phyloP scores from a whole-genome alignment of 2,797 vertebrate species.

The Neomorphus geoffroyi region DNA sequence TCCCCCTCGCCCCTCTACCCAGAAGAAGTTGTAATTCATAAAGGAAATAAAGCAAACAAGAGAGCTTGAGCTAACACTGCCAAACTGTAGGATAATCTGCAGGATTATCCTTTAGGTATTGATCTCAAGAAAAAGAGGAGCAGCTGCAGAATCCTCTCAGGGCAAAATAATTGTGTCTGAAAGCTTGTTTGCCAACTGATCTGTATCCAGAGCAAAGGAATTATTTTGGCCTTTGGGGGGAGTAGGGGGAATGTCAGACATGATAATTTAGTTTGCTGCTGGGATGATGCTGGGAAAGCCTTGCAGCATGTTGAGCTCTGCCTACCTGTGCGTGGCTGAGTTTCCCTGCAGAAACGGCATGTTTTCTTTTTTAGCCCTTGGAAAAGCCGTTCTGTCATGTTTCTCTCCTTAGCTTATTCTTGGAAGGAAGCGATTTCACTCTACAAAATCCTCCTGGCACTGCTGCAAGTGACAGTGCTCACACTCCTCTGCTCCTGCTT shows the following conservation, averaged over 20 bases:
- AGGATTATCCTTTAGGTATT: conserved; percentile 58
- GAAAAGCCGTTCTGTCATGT: neutral
- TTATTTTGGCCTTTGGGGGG: conserved; percentile 14
- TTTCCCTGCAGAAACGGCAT: neutral
- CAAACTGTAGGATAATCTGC: conserved; percentile 44
- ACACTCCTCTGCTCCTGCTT: rapidly evolving
- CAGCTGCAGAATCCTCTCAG: conserved; percentile 59
- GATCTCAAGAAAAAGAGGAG: conserved; percentile 47
- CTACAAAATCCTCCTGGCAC: neutral
- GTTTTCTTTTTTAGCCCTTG: neutral
- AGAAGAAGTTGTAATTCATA: conserved; percentile 35
- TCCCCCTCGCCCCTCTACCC: rapidly evolving
- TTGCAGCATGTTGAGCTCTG: neutral
- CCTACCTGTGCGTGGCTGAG: rapidly evolving
- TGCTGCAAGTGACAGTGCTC: neutral
- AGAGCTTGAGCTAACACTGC: neutral
- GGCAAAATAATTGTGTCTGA: conserved; percentile 47
- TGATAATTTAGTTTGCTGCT: neutral
- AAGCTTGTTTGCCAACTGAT: conserved; percentile 48
- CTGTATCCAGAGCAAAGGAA: conserved; percentile 50
- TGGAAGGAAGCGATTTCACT: neutral
- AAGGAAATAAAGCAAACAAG: conserved; percentile 31
- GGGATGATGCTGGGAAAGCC: neutral
- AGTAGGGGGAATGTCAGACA: neutral
- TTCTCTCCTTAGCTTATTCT: neutral